Base-by-base conservation (phyloP, 2,113 vertebrate genomes). In the Emydura subglobosa region DNA sequence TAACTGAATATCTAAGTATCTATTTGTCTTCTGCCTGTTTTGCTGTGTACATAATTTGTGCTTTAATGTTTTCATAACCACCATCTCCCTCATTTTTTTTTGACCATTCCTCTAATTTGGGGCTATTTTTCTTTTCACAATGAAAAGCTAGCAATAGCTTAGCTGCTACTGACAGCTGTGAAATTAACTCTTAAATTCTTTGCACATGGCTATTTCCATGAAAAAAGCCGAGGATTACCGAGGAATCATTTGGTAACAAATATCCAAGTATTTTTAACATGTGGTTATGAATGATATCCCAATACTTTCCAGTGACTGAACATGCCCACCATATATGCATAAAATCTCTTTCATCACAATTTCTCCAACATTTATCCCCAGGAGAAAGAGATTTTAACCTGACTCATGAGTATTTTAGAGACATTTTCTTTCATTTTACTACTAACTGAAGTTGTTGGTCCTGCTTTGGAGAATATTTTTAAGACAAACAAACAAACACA, bases 381-480 rank as follows among this genome's bases (percentile, higher is more conserved):
- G 50, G 50, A 50, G 55, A 25, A 57, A 57, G 55, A 57, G 10
- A 59, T 29, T 27, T 59, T 59, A 53, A 29, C 57, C 57, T 59
- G 10, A 27, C 57, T 27, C 8, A 59, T 59, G 57, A 59, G 25
- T 19, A 68, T 27, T 79, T 82, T 80, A 76, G 83, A 84, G 61
- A 5, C 21, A 31, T 2, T 22, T 24, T 59, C 0, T 80, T 80
- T 87, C 8, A 27, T 17, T 7, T 1, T 42, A 25, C 79, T 55
- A 84, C 24, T 19, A 83, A 6, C 6, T 78, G 7, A 85, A 7
- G 4, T 13, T 90, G 9, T 1, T 80, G 27, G 0, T 79, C 89
- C 87, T 61, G 7, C 82, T 79, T 87, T 81, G 16, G 51, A 76
- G 3, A 25, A 86, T 27, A 65, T 92, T 87, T 87, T 93, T 88